Percentiles rank a stretch among this genome's conserved stretches.
phyloP scores from a whole-genome alignment of 2,113 vertebrate species.

The Gorsachius goisagi region DNA sequence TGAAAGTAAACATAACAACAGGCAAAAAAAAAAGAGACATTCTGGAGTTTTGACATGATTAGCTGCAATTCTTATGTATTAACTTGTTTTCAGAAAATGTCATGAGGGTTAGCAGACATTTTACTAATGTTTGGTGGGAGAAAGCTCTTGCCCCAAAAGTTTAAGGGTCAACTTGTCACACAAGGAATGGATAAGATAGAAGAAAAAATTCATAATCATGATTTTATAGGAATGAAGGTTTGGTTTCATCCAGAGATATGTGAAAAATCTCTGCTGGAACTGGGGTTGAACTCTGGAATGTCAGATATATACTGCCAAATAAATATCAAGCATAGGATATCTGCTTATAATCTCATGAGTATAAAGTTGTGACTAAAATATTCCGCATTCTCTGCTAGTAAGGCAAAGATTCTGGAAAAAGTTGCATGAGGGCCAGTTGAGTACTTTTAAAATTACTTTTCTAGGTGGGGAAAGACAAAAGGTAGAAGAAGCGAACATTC shows the following conservation, averaged over 20 bases:
- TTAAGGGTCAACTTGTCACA: rapidly evolving
- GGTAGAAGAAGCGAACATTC: background rate
- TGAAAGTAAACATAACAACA: background rate
- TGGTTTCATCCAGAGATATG: background rate
- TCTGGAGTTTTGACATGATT: background rate
- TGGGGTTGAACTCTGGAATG: background rate
- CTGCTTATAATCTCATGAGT: background rate
- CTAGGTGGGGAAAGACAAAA: background rate
- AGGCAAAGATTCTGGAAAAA: background rate
- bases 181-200: background rate
- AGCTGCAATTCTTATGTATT: background rate
- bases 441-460: background rate
- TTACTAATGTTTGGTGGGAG: background rate
- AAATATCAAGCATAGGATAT: background rate
- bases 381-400: background rate
- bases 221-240: background rate
- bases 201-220: background rate
- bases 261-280: background rate
- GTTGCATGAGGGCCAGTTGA: background rate
- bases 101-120: background rate
- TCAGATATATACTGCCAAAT: background rate
- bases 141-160: background rate
- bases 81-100: background rate
- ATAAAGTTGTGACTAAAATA: background rate
- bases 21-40: background rate